These are phyloP conservation scores for Sesia bembeciformis DNA, from an alignment of 2,888 invertebrate species.

Conservation along the genomic window DNA sequence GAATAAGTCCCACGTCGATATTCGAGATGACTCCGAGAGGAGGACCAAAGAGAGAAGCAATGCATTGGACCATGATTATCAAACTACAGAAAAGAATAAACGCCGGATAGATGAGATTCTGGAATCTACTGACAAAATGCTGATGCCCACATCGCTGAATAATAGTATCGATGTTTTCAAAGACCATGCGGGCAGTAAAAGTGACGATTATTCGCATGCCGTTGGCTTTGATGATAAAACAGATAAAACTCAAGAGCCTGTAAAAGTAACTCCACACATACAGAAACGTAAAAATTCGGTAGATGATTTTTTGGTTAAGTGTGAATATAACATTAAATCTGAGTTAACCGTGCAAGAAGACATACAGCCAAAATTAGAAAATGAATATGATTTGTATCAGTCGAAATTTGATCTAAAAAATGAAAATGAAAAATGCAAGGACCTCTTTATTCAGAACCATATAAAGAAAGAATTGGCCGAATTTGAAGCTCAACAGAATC, in stretches of 20 bases:
- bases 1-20: constrained; percentile 13
- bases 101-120: not conserved
- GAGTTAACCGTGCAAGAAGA: constrained; percentile 32
- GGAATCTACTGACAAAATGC: not conserved
- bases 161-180: not conserved
- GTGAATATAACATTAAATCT: constrained; percentile 24
- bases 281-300: constrained; percentile 9
- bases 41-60: constrained; percentile 23
- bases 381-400: constrained; percentile 22
- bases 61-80: constrained; percentile 19
- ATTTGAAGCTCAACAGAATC: constrained; percentile 32
- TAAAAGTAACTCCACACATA: not conserved
- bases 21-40: constrained; percentile 15
- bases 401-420: constrained; percentile 15
- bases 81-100: constrained; percentile 18
- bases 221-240: not conserved
- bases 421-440: constrained; percentile 27
- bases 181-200: not conserved
- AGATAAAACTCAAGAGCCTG: not conserved
- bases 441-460: constrained; percentile 26
- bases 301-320: constrained; percentile 20
- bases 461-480: constrained; percentile 39
- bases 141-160: no score
- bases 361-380: constrained; percentile 22
- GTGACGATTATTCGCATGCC: not conserved